These are phyloP conservation scores for Amphipyra berbera DNA, from an alignment of 2,888 invertebrate genomes.

Conservation along the genomic window DNA sequence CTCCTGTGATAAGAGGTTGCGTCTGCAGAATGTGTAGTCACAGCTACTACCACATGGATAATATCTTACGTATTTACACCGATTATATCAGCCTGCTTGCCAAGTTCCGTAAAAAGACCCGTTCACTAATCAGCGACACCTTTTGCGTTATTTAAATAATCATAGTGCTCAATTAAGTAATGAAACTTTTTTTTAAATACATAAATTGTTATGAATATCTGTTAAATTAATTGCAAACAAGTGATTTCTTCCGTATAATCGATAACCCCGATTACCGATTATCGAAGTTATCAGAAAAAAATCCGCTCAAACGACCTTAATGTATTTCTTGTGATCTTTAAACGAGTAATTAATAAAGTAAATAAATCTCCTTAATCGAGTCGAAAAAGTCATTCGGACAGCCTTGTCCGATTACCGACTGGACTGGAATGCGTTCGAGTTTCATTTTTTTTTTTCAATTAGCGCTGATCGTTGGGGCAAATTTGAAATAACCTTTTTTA, in stretches of 20 bases:
- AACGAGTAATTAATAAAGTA: slow-evolving; percentile 57
- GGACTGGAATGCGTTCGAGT: slow-evolving; percentile 43
- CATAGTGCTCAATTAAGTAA: background rate
- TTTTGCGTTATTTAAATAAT: no score
- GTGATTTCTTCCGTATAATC: slow-evolving; percentile 21
- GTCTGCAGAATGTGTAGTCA: no score
- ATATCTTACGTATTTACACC: no score
- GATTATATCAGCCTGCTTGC: no score
- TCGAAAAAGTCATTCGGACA: slow-evolving; percentile 52
- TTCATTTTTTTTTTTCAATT: slow-evolving; percentile 37
- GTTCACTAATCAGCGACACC: no score
- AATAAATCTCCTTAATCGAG: slow-evolving; percentile 61
- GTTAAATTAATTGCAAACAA: slow-evolving; percentile 1
- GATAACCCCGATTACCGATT: slow-evolving; percentile 20
- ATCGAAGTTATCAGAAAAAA: slow-evolving; percentile 23
- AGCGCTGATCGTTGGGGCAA: slow-evolving; percentile 13
- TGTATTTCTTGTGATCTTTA: slow-evolving; percentile 53
- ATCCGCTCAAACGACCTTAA: slow-evolving; percentile 43
- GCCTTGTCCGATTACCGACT: slow-evolving; percentile 34
- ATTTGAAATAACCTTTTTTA: slow-evolving; percentile 19
- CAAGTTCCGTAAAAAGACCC: no score
- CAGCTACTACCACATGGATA: no score
- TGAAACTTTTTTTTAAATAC: background rate
- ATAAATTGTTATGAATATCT: background rate
- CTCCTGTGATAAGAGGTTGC: no score